Conservation (phyloP, 92 coral and sea anemone genomes). For the Epizoanthus fatuus region DNA sequence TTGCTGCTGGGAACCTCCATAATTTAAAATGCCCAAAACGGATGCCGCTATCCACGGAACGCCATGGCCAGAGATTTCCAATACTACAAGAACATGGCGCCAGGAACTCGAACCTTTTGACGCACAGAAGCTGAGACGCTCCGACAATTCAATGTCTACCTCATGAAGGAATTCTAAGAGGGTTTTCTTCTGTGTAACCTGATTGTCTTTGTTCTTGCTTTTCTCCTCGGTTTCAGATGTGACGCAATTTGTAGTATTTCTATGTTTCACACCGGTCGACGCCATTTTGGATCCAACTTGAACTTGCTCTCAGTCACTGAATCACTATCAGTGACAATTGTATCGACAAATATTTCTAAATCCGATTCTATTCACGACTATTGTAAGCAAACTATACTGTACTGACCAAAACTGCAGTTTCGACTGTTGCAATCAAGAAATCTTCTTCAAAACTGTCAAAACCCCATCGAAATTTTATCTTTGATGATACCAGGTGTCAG, state of each 20-base stretch:
- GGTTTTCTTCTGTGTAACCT: background rate
- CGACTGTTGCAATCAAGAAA: background rate
- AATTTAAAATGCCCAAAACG: constrained; percentile 61
- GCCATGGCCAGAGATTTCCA: constrained; percentile 96
- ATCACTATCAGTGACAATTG: background rate
- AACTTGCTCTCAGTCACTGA: too few species aligned
- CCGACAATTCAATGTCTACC: constrained; percentile 74
- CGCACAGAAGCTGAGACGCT: constrained; percentile 78
- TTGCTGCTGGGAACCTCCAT: constrained; percentile 63
- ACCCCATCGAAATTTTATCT: too few species aligned
- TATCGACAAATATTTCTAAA: background rate
- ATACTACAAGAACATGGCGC: constrained; percentile 70
- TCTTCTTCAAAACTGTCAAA: background rate
- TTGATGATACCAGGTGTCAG: too few species aligned
- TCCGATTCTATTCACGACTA: background rate
- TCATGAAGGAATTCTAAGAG: constrained; percentile 34
- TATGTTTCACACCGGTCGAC: background rate
- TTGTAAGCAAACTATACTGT: background rate
- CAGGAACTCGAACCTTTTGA: constrained; percentile 60
- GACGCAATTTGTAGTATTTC: background rate
- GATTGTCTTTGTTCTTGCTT: background rate
- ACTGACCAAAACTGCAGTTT: background rate
- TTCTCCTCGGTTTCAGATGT: background rate
- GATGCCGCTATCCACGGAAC: constrained; percentile 94
- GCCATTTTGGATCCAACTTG: background rate